Evolutionary conservation across 2,888 invertebrate species (phyloP), one percentile per base, ranked within the genome.

Genomic region (Meiosimyza decipiens): DNA sequence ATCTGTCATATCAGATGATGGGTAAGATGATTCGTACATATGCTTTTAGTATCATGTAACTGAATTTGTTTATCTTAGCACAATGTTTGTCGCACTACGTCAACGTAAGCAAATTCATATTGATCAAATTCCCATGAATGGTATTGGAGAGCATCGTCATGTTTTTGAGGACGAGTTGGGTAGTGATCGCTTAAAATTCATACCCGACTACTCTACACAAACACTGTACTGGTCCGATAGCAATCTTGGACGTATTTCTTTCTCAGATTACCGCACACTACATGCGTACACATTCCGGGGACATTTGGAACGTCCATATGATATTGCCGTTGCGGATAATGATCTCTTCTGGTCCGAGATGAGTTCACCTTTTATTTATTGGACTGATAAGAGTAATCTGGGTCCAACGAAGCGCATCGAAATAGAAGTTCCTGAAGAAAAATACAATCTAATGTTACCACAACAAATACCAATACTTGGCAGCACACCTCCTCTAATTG

Each of bases 271-370:
- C 33, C 89, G 90, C 79, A 92, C 92, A 89, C 83, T 87, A 0
- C 87, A 87, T 1, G 84, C 88, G 7, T 88, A 88, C 72, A 85
- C 84, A 5, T 89, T 89, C 78, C 86, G 89, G 0, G 84, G 87
- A 6, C 83, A 88, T 1, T 82, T 88, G 0, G 86, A 87, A 0
- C 86, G 88, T 0, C 91, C 93, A 0, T 88, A 89, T 1, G 89
- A 90, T 51, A 78, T 94, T 54, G 89, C 92, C 0, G 82, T 91
- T 3, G 87, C 92, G 0, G 90, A 90, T n/a, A 88, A 89, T 12
- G 90, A 91, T 79, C 82, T 94, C 16, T 93, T 93, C 82, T 95
- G 94, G 94, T 90, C 91, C 0, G 89, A 90, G 77, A 81, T 88
- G 16, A 86, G 88, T 22, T 90, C 91, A 0, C 83, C 88, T 4